These are phyloP conservation scores for Myripristis jacobus DNA, from an alignment of 2,797 vertebrate species.

Conservation along the genomic window DNA sequence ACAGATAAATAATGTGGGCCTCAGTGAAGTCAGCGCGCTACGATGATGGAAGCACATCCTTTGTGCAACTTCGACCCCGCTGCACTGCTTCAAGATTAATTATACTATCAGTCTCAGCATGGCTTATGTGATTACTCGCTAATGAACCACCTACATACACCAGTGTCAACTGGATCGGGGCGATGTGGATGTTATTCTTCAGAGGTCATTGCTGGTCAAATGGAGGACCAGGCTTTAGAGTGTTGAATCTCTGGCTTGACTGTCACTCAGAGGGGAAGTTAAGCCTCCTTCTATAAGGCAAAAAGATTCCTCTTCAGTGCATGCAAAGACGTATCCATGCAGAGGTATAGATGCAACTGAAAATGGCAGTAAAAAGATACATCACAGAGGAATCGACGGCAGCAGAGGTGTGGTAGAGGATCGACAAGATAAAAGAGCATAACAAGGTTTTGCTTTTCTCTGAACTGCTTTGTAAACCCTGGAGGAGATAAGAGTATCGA, in stretches of 20 bases:
- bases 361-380: constrained; percentile 30
- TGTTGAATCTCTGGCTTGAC: constrained; percentile 9
- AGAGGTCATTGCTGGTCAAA: constrained; percentile 18
- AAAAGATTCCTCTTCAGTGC: constrained; percentile 45
- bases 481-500: constrained; percentile 63
- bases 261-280: constrained; percentile 18
- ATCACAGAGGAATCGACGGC: constrained; percentile 59
- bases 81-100: constrained; percentile 51
- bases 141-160: constrained; percentile 61
- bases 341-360: constrained; percentile 9
- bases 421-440: constrained; percentile 56
- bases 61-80: constrained; percentile 18
- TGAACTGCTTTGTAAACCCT: constrained; percentile 59
- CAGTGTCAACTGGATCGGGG: constrained; percentile 6
- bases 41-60: constrained; percentile 62
- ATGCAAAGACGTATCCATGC: constrained; percentile 39
- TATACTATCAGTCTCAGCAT: constrained; percentile 46
- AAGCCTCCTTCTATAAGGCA: constrained; percentile 39
- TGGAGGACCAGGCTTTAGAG: constrained; percentile 14
- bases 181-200: constrained; percentile 9
- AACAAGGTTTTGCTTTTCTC: constrained; percentile 70
- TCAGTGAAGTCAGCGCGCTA: constrained; percentile 51
- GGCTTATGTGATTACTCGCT: constrained; percentile 64
- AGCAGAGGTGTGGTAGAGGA: constrained; percentile 26
- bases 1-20: constrained; percentile 33